Conservation (phyloP, 2,797 vertebrate species). For the Falco columbarius region DNA sequence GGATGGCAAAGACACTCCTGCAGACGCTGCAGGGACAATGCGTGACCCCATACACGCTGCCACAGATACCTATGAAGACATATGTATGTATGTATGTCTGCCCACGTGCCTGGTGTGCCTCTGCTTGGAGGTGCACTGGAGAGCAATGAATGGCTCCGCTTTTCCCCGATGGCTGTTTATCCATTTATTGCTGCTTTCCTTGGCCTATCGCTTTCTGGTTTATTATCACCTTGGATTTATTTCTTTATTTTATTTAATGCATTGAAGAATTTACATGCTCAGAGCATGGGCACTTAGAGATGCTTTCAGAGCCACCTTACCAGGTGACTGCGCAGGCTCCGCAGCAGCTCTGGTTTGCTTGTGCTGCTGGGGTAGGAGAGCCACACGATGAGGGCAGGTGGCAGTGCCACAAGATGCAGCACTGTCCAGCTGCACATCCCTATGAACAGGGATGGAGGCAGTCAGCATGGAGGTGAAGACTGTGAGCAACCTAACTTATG, state of each 20-base stretch:
- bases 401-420: too few species aligned
- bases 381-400: background rate
- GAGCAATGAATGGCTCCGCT: background rate
- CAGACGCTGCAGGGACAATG: fast-evolving
- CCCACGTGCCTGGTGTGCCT: background rate
- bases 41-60: fast-evolving
- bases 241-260: background rate
- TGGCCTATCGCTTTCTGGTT: background rate
- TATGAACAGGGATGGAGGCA: fast-evolving
- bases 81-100: fast-evolving
- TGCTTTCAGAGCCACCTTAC: background rate
- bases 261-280: background rate
- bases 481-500: fast-evolving
- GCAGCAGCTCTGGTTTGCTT: background rate
- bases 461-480: background rate
- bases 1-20: background rate
- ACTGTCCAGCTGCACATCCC: background rate
- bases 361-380: background rate
- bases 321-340: background rate
- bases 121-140: background rate
- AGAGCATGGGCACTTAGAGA: background rate
- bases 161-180: background rate
- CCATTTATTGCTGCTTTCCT: background rate
- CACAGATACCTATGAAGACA: background rate
- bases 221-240: background rate